Evolutionary conservation across 2,113 vertebrate species (phyloP), one percentile per base, ranked within the genome.

Genomic region (Nannospalax galili): DNA sequence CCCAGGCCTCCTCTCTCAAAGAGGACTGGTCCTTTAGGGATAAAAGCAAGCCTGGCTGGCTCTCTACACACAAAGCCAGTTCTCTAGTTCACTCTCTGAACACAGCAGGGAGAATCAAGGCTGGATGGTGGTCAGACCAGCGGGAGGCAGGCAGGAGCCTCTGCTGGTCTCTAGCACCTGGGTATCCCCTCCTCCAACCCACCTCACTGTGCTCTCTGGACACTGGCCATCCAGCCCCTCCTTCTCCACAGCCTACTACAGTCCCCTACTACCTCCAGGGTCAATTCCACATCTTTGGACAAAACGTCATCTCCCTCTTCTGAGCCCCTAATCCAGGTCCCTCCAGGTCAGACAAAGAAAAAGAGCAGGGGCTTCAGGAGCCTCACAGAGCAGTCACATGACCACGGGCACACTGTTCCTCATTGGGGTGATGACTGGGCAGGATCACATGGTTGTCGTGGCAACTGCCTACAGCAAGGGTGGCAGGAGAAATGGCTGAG

Each of bases 11-110:
- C 87, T 22, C 0, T 0, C 32, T 58, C 64, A 17, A 0, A 24
- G 58, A n/a, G 45, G 64, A 26, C 1, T 1, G 48, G 26, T 10
- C 64, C 88, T 35, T 48, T 0, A 24, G 88, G 58, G 52, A 86
- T 9, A 0, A 6, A 32, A 1, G 22, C 15, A 0, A 0, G 20
- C 2, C 3, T 1, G 60, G 17, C 37, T 7, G 0, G 40, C 3
- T 37, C 32, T 56, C 37, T 64, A 64, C 52, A 30, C 0, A 0
- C 14, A 45, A 58, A 86, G 82, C 87, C 37, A 32, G 40, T 32
- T 19, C 17, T 17, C 24, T n/a, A 3, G 5, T 3, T 0, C 30
- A 1, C 37, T 58, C 26, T 52, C 56, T 4, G 0, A 35, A n/a
- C 0, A 1, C 52, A 6, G 4, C 35, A 12, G 64, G 77, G 1